Percentiles rank a stretch among this genome's conserved stretches.
Conservation (phyloP, 2,888 invertebrate genomes). For the Conops quadrifasciatus region DNA sequence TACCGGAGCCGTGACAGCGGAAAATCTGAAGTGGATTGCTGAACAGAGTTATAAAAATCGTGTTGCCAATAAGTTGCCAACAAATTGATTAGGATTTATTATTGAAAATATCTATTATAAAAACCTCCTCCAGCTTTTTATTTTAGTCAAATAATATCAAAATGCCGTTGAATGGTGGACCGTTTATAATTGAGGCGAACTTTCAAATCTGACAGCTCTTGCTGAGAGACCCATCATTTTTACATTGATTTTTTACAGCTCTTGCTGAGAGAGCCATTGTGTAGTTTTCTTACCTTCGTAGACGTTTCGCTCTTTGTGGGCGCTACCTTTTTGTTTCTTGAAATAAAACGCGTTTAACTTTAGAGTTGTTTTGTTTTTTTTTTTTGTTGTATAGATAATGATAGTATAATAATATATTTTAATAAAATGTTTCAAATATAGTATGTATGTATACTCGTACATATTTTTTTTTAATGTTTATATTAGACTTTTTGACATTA, state of each 20-base stretch:
- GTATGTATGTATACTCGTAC: conserved; percentile 34
- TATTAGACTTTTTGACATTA: conserved; percentile 6
- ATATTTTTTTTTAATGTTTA: conserved; percentile 5
- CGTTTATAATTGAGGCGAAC: too few relatives aligned
- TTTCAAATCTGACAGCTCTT: too few relatives aligned
- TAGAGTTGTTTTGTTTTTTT: neutral
- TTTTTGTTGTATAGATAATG: conserved; percentile 44
- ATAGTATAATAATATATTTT: conserved; percentile 48
- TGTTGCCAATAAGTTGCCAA: conserved; percentile 37
- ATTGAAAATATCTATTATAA: too few relatives aligned
- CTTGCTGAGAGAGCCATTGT: too few relatives aligned
- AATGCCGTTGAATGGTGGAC: too few relatives aligned
- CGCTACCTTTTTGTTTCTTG: too few relatives aligned
- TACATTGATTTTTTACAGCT: too few relatives aligned
- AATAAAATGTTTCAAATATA: conserved; percentile 49
- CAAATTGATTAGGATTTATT: neutral
- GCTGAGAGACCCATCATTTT: too few relatives aligned
- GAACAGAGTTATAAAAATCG: conserved; percentile 65
- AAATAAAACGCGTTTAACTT: neutral
- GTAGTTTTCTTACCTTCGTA: too few relatives aligned
- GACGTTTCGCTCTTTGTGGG: too few relatives aligned
- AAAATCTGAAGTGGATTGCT: conserved; percentile 69
- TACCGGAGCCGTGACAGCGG: conserved; percentile 72
- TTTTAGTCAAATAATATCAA: too few relatives aligned
- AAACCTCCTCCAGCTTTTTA: too few relatives aligned